Evolutionary conservation across 2,888 invertebrate species (phyloP).

Genomic region (Papilio protenor): DNA sequence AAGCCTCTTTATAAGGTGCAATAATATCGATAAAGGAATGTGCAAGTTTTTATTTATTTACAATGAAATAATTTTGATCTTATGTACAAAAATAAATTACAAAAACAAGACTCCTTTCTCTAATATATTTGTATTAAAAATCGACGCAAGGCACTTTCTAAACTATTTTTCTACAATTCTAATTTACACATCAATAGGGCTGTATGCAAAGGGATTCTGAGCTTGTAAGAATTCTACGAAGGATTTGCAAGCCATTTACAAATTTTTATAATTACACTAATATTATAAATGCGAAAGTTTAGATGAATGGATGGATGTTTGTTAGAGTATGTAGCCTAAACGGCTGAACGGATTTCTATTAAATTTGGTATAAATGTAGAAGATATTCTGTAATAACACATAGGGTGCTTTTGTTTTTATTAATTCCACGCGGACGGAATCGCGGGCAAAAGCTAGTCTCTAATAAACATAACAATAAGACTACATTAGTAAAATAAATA

Average conservation of each 20-base stretch:
- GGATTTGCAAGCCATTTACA: not conserved
- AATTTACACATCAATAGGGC: not conserved
- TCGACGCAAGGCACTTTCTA: constrained; percentile 13
- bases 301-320: no score
- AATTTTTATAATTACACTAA: no score
- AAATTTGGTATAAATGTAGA: no score
- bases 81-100: not conserved
- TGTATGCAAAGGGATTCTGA: not conserved
- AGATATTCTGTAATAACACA: no score
- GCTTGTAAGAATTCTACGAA: not conserved
- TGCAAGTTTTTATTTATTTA: not conserved
- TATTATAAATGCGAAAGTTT: no score
- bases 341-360: no score
- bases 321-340: no score
- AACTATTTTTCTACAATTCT: not conserved
- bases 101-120: not conserved
- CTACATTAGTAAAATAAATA: not conserved
- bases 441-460: no score
- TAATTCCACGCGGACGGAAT: no score
- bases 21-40: not conserved
- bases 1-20: not conserved
- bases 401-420: no score
- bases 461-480: not conserved
- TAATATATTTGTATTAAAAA: not conserved
- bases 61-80: not conserved